A percentile compares a stretch with the other conserved stretches of the same genome.
Evolutionary conservation across 1,140 invertebrate genomes (phyloP).

Genomic region (Drosophila orena): DNA sequence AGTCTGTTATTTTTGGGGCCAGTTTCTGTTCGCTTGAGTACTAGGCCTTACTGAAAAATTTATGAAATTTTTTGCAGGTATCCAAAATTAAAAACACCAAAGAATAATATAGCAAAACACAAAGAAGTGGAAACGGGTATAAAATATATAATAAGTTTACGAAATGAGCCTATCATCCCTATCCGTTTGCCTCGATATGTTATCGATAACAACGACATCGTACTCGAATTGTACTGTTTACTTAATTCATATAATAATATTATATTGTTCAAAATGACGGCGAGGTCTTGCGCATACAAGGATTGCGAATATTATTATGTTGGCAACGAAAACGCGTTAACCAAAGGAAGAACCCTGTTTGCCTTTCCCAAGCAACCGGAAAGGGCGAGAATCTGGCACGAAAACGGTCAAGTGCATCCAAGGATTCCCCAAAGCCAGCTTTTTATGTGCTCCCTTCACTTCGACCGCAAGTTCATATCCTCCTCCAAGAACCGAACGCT

Average conservation of each 20-base stretch:
- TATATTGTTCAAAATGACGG: constrained; percentile 36
- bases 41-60: too few relatives aligned
- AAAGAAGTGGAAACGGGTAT: too few relatives aligned
- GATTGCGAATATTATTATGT: constrained; percentile 58
- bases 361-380: constrained; percentile 63
- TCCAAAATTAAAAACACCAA: too few relatives aligned
- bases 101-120: too few relatives aligned
- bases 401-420: constrained; percentile 48
- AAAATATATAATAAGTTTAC: too few relatives aligned
- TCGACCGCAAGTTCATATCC: constrained; percentile 63
- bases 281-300: constrained; percentile 65
- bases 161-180: too few relatives aligned
- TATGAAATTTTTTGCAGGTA: too few relatives aligned
- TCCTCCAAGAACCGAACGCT: constrained; percentile 46
- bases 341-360: constrained; percentile 52
- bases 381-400: constrained; percentile 55
- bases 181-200: too few relatives aligned
- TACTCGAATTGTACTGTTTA: too few relatives aligned
- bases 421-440: constrained; percentile 43
- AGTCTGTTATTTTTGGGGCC: too few relatives aligned
- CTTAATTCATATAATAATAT: background rate
- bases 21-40: too few relatives aligned
- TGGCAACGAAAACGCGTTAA: constrained; percentile 3
- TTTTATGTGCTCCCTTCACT: constrained; percentile 74
- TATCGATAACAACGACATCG: too few relatives aligned